A percentile compares a stretch with the other conserved stretches of the same genome.
phyloP scores from a whole-genome alignment of 2,888 invertebrate genomes.

The Brachylomia viminalis region DNA sequence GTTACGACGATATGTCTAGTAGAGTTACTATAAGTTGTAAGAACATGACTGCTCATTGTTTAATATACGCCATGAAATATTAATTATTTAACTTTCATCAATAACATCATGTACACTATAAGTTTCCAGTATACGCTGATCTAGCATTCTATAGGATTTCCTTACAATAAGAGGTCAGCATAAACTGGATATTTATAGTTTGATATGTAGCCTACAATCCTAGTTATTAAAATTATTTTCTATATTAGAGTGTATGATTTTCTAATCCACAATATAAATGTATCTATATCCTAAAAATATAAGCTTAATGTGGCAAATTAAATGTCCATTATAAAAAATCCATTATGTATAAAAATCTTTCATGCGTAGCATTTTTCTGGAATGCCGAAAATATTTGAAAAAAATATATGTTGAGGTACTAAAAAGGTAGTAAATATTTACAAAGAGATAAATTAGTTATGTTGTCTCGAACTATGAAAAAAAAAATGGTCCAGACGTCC shows the following conservation, averaged over 20 bases:
- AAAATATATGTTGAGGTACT: no score
- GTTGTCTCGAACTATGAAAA: no score
- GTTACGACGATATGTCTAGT: neutral
- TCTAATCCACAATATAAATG: neutral
- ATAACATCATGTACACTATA: slow-evolving; percentile 1
- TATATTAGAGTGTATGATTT: neutral
- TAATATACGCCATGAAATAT: slow-evolving; percentile 1
- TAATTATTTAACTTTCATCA: neutral
- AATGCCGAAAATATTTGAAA: no score
- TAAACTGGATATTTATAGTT: neutral
- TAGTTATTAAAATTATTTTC: neutral
- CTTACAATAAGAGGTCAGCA: neutral
- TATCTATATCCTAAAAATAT: no score
- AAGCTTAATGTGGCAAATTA: no score
- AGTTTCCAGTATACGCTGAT: neutral
- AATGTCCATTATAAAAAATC: no score
- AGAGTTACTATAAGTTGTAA: slow-evolving; percentile 1
- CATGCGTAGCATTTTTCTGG: no score
- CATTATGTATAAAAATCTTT: no score
- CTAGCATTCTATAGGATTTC: no score
- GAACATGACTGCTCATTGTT: slow-evolving; percentile 4
- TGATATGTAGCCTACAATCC: neutral
- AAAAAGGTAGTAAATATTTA: no score
- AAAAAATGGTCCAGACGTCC: no score
- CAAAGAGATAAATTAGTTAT: no score